phyloP scores from a whole-genome alignment of 2,888 invertebrate genomes.

The Xiphydria camelus region DNA sequence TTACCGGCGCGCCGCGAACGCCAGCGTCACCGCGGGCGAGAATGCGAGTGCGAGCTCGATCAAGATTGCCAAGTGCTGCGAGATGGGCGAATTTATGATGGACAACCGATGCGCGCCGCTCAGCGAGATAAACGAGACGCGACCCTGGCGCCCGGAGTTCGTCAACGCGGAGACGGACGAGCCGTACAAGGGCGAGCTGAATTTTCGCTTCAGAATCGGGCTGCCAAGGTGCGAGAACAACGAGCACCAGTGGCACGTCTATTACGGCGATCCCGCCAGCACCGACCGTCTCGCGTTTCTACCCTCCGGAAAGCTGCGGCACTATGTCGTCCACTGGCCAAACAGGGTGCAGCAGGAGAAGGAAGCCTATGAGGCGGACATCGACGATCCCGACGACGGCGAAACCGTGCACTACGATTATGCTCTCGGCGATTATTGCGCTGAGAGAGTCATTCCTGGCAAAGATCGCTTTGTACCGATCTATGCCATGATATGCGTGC shows the following conservation, averaged over 20 bases:
- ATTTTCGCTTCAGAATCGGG: constrained; percentile 44
- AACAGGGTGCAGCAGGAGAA: no score
- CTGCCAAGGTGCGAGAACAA: constrained; percentile 42
- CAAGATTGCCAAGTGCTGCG: constrained; percentile 80
- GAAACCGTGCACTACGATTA: constrained; percentile 67
- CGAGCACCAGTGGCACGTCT: constrained; percentile 50
- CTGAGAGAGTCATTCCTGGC: constrained; percentile 70
- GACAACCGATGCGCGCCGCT: constrained; percentile 69
- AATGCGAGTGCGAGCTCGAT: constrained; percentile 48
- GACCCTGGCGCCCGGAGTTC: constrained; percentile 47
- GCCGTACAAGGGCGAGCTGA: constrained; percentile 19
- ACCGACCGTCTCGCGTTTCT: constrained; percentile 60
- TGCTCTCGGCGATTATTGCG: constrained; percentile 75
- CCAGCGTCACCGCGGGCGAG: constrained; percentile 10
- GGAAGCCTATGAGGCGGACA: constrained; percentile 35
- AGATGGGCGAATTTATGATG: constrained; percentile 70
- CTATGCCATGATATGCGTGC: constrained; percentile 76
- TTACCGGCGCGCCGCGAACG: constrained; percentile 18
- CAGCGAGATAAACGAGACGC: constrained; percentile 55
- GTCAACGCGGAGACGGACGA: constrained; percentile 17
- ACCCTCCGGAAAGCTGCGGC: constrained; percentile 73
- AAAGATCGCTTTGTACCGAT: constrained; percentile 63
- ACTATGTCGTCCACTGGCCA: constrained; percentile 64
- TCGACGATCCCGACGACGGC: constrained; percentile 38
- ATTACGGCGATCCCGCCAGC: constrained; percentile 37